phyloP scores from a whole-genome alignment of 2,113 vertebrate species.

The Melanocharis versteri region DNA sequence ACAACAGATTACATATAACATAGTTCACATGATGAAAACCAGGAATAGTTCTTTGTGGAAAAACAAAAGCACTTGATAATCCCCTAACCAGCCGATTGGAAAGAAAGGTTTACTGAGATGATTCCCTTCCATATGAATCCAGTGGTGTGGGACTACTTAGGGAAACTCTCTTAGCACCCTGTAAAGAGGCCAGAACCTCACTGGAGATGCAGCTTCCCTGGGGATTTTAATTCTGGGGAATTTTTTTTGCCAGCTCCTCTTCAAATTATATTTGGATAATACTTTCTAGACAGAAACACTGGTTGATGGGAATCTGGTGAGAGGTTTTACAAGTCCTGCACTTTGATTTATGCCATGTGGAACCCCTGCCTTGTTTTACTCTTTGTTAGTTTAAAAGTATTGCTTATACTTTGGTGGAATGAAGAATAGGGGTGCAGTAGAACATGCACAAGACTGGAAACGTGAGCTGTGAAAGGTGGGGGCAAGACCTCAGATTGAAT shows the following conservation, averaged over 20 bases:
- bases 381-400: background rate
- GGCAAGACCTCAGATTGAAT: background rate
- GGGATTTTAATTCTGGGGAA: background rate
- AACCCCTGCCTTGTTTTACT: background rate
- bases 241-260: background rate
- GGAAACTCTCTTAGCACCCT: background rate
- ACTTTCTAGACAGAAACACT: background rate
- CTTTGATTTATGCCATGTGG: background rate
- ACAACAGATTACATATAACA: background rate
- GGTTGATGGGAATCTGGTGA: background rate
- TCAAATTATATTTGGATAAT: background rate
- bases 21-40: background rate
- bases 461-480: accelerated
- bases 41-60: background rate
- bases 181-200: background rate
- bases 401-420: background rate
- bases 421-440: background rate
- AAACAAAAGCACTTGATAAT: background rate
- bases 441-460: background rate
- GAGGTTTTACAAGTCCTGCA: background rate
- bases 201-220: background rate
- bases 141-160: background rate
- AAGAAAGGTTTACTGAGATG: background rate
- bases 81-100: background rate
- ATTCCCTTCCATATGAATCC: background rate